Conservation (phyloP, 2,888 invertebrate species). For the Plagodis pulveraria region DNA sequence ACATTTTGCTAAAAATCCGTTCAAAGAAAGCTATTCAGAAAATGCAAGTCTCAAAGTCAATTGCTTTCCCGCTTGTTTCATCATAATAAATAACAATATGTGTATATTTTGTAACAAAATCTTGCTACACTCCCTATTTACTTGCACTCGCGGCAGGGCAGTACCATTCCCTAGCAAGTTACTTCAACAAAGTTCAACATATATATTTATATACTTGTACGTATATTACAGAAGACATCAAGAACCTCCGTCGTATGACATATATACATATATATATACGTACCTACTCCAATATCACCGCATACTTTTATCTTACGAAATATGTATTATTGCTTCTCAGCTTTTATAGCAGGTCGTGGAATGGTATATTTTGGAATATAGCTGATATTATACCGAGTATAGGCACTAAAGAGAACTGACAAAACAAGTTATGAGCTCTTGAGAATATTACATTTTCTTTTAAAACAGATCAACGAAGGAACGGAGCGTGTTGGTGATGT, state of each 20-base stretch:
- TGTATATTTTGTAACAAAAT: no score
- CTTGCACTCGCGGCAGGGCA: no score
- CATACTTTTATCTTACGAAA: constrained; percentile 34
- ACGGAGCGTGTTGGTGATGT: background rate
- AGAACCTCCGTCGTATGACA: background rate
- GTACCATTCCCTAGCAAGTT: no score
- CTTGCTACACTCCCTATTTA: no score
- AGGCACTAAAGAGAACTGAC: constrained; percentile 26
- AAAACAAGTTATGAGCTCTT: constrained; percentile 26
- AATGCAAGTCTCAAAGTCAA: no score
- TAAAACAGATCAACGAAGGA: constrained; percentile 4
- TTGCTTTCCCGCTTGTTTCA: no score
- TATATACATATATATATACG: background rate
- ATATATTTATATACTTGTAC: background rate
- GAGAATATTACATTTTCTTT: constrained; percentile 14
- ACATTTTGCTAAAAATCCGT: no score
- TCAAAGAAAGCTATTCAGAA: no score
- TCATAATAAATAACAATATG: no score
- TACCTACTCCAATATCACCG: constrained; percentile 12
- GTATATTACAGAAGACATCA: background rate
- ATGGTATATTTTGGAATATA: constrained; percentile 31
- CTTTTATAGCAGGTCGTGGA: constrained; percentile 34
- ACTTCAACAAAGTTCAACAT: no score
- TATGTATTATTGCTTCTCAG: constrained; percentile 34
- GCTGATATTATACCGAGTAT: constrained; percentile 18